Base-by-base conservation (phyloP, 1,140 invertebrate genomes). In the Ceratosolen solmsi region DNA sequence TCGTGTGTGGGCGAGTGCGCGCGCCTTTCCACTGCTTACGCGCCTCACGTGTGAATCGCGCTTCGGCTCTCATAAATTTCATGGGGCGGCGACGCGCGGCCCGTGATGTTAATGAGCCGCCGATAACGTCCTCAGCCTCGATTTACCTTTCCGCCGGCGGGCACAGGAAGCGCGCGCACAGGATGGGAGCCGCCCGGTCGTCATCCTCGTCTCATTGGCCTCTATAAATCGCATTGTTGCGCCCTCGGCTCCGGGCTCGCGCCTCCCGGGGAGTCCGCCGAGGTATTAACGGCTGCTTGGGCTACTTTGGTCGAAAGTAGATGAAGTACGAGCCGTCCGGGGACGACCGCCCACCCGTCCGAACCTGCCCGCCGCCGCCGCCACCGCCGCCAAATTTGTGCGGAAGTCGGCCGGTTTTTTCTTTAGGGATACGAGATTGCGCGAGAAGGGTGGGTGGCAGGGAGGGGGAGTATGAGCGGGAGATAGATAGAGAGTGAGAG, bases 1-100 rank as follows among this genome's bases (percentile, higher is more conserved):
- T 5, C 41, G 41, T 46, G 13, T 13, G 41, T 46, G 41, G 13
- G 41, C 41, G 20, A n/a, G n/a, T 33, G 4, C 79, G 73, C 79
- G 65, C 58, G 38, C 41, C 13, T 46, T 46, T 46, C 5, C 41
- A 17, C 8, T 9, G 13, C 49, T 41, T 77, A 58, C 70, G 70
- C 82, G 81, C 77, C 73, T 80, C 78, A 84, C 83, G 84, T 86
- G 87, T 86, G 85, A 86, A 88, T 88, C 82, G 82, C 79, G 71
- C 84, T 75, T 82, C 80, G 79, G 33, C 75, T 41, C 51, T 49
- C 83, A 84, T 86, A 84, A 84, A 82, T 85, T n/a, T 79, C 78
- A 73, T 73, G 58, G 65, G 30, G 25, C 80, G 82, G 71, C 54
- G 82, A 81, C 22, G 68, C 65, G 30, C 56, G 56, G 7, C 13